Conservation (phyloP, 2,888 invertebrate genomes). For the Mesorhabditis belari region DNA sequence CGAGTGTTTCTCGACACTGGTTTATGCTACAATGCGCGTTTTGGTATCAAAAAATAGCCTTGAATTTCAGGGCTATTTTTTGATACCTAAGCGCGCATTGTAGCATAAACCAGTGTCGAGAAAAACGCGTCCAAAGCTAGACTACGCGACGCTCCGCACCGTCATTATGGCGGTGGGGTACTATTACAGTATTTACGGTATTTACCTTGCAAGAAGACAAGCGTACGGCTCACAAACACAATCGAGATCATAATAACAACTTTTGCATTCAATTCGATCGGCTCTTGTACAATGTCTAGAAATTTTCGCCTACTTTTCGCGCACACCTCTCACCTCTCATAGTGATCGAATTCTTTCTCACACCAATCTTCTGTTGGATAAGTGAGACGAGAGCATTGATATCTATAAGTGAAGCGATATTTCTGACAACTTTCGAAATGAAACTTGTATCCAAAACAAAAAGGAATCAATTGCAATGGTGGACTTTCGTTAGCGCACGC, state of each 20-base stretch:
- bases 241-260: slow-evolving; percentile 13
- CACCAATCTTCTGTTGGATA: slow-evolving; percentile 37
- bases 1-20: no score
- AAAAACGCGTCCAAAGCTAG: no score
- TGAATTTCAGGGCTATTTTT: no score
- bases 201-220: slow-evolving; percentile 17
- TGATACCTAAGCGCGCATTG: no score
- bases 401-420: slow-evolving; percentile 13
- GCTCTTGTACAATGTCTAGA: slow-evolving; percentile 13
- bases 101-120: no score
- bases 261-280: slow-evolving; percentile 5
- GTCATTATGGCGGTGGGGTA: no score
- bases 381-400: slow-evolving; percentile 28
- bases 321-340: slow-evolving; percentile 12
- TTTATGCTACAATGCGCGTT: no score
- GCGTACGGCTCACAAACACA: slow-evolving; percentile 34
- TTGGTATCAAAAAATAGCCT: no score
- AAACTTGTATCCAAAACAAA: slow-evolving; percentile 36
- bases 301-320: not conserved
- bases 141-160: no score
- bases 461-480: slow-evolving; percentile 37
- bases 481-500: slow-evolving; percentile 38
- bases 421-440: not conserved
- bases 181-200: no score
- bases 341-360: slow-evolving; percentile 24